phyloP scores from a whole-genome alignment of 2,113 vertebrate genomes.

The Paraplagusia blochii region DNA sequence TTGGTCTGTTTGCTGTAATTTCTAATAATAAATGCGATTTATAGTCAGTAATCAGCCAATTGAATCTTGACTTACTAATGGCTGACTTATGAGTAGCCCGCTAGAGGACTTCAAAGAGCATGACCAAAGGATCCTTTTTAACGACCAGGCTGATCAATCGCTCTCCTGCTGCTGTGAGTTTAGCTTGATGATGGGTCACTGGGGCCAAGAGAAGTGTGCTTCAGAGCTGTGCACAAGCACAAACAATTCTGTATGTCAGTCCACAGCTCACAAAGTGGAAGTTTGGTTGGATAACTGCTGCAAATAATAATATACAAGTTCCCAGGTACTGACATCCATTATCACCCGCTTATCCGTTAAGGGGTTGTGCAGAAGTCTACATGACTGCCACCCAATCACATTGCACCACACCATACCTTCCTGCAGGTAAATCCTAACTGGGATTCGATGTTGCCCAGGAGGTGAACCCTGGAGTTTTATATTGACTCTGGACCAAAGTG shows the following conservation, averaged over 20 bases:
- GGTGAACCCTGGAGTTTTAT: too few species aligned
- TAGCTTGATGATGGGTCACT: conserved; percentile 46
- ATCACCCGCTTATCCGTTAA: too few species aligned
- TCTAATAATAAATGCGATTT: conserved; percentile 62
- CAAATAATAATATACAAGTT: conserved; percentile 17
- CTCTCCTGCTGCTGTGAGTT: conserved; percentile 31
- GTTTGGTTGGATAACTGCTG: conserved; percentile 35
- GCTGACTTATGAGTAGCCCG: conserved; percentile 34
- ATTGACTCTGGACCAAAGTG: too few species aligned
- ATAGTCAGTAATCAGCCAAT: conserved; percentile 57
- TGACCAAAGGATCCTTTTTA: conserved; percentile 36
- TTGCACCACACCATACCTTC: too few species aligned
- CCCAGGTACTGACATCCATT: too few species aligned
- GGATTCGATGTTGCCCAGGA: too few species aligned
- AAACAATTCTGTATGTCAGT: not conserved
- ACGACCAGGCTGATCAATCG: conserved; percentile 47
- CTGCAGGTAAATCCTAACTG: too few species aligned
- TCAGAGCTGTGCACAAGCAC: conserved; percentile 1
- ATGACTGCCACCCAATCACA: too few species aligned
- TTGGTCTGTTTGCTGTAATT: conserved; percentile 52
- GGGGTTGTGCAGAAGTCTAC: too few species aligned
- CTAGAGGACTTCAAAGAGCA: conserved; percentile 64
- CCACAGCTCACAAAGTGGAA: too few species aligned
- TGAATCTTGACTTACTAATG: conserved; percentile 61
- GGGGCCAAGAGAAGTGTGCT: conserved; percentile 20